Evolutionary conservation across 1,140 invertebrate species (phyloP).

Genomic region (Anoplolepis gracilipes): DNA sequence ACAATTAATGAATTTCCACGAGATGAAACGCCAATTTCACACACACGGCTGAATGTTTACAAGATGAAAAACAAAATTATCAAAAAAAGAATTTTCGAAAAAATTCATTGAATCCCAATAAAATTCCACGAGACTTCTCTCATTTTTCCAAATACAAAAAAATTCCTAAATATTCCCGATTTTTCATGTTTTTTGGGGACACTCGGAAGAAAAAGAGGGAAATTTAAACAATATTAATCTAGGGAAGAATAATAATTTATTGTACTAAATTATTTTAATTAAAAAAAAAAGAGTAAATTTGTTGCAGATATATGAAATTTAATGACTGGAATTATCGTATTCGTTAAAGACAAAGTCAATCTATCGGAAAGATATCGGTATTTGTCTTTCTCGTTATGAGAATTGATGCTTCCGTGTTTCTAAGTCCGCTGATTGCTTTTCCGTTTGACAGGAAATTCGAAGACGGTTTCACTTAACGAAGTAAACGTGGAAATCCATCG

Average conservation of each 20-base stretch:
- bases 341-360: not conserved
- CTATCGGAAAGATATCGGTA: not conserved
- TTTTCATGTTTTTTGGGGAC: too few species aligned
- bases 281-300: not conserved
- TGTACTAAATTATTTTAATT: not conserved
- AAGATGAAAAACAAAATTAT: too few species aligned
- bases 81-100: too few species aligned
- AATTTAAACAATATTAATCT: conserved; percentile 1
- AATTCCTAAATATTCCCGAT: too few species aligned
- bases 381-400: conserved; percentile 22
- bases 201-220: too few species aligned
- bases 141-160: too few species aligned
- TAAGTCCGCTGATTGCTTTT: conserved; percentile 30
- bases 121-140: too few species aligned
- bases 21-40: too few species aligned
- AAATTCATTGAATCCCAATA: too few species aligned
- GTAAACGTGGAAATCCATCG: conserved; percentile 36
- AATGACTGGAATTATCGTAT: not conserved
- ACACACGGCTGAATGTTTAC: too few species aligned
- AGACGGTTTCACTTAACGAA: conserved; percentile 41
- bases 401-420: conserved; percentile 30
- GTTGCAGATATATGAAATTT: not conserved
- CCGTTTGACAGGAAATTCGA: conserved; percentile 30
- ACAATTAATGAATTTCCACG: too few species aligned
- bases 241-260: not conserved